Evolutionary conservation across 2,113 vertebrate genomes (phyloP).

Genomic region (Platycercus adscitus): DNA sequence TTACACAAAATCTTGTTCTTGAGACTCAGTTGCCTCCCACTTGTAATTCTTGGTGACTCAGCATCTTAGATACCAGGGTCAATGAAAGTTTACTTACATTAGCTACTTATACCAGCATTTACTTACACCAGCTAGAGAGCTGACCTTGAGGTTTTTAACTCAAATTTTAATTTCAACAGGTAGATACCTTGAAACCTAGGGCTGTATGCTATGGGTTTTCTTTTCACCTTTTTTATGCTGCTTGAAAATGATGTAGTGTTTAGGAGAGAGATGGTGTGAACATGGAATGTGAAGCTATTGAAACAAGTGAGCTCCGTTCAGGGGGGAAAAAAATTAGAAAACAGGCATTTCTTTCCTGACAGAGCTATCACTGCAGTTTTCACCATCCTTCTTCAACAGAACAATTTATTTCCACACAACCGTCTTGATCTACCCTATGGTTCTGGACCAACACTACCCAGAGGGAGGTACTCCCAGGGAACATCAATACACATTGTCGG

Average conservation of each 20-base stretch:
- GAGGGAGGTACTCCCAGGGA: neutral
- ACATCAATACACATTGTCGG: no score
- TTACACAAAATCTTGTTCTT: neutral
- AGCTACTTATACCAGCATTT: neutral
- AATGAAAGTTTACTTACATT: neutral
- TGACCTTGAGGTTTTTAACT: neutral
- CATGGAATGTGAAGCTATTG: neutral
- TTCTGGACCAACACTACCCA: neutral
- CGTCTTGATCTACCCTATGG: fast-evolving
- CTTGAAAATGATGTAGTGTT: neutral
- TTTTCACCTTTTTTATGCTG: neutral
- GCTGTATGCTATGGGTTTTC: neutral
- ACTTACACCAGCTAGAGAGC: neutral
- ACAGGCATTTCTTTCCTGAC: fast-evolving
- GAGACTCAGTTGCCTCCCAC: neutral
- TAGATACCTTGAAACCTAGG: neutral
- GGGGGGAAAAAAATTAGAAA: neutral
- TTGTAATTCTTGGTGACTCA: neutral
- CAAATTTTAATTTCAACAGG: neutral
- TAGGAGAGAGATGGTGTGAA: neutral
- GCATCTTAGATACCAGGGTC: neutral
- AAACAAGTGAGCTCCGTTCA: neutral
- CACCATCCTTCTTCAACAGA: neutral
- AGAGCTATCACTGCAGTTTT: neutral
- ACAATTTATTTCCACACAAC: neutral